phyloP scores from a whole-genome alignment of 2,888 invertebrate genomes.

The Rhingia campestris region DNA sequence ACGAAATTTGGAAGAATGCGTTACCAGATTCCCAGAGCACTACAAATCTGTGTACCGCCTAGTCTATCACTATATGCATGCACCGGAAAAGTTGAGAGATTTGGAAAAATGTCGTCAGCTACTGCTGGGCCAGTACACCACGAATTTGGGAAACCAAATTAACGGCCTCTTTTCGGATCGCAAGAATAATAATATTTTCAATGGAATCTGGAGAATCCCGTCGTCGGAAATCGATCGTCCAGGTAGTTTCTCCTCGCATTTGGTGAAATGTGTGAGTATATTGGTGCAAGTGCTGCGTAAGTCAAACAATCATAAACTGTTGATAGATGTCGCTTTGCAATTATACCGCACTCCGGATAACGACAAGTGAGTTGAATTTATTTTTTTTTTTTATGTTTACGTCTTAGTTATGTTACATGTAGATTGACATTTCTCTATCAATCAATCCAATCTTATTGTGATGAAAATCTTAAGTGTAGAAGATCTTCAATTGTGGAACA shows the following conservation, averaged over 20 bases:
- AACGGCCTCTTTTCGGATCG: constrained; percentile 93
- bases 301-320: constrained; percentile 90
- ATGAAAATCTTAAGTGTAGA: no score
- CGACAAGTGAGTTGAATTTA: constrained; percentile 87
- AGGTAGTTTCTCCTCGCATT: constrained; percentile 95
- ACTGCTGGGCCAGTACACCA: constrained; percentile 87
- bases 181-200: constrained; percentile 93
- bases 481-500: no score
- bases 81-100: constrained; percentile 86
- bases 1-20: constrained; percentile 92
- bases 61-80: constrained; percentile 91
- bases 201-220: constrained; percentile 96
- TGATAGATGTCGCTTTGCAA: constrained; percentile 91
- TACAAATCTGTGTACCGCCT: constrained; percentile 96
- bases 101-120: constrained; percentile 88
- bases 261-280: constrained; percentile 92
- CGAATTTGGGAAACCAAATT: constrained; percentile 87
- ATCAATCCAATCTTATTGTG: no score
- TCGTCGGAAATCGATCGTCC: constrained; percentile 94
- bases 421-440: no score
- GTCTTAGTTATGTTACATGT: no score
- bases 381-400: background rate
- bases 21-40: constrained; percentile 93
- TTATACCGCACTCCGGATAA: constrained; percentile 91
- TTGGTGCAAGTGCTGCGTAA: constrained; percentile 91